These are phyloP conservation scores for Drosophila asahinai DNA, from an alignment of 1,140 invertebrate genomes.

Conservation along the genomic window DNA sequence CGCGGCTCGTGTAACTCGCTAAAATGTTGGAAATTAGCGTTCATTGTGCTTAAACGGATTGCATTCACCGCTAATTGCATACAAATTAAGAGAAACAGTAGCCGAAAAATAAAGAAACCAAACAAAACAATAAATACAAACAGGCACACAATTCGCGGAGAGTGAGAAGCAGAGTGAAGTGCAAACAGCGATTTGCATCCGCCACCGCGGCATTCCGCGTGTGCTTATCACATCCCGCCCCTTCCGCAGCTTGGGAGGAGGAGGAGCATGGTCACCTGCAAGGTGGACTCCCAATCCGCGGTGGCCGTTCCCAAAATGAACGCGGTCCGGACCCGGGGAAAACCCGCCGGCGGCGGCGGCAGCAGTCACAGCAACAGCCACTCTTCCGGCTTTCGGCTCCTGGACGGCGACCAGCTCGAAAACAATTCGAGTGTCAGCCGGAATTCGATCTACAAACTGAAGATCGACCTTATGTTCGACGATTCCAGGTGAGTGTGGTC, in stretches of 20 bases:
- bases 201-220: slow-evolving; percentile 34
- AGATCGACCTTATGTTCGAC: slow-evolving; percentile 94
- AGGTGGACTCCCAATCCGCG: slow-evolving; percentile 69
- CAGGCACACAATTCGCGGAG: slow-evolving; percentile 12
- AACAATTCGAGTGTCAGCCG: slow-evolving; percentile 87
- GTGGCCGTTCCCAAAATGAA: slow-evolving; percentile 81
- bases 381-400: slow-evolving; percentile 85
- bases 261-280: slow-evolving; percentile 83
- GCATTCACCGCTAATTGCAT: slow-evolving; percentile 76
- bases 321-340: slow-evolving; percentile 58
- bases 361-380: slow-evolving; percentile 60
- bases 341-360: slow-evolving; percentile 62
- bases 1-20: slow-evolving; percentile 55
- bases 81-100: slow-evolving; percentile 58
- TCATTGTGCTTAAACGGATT: slow-evolving; percentile 79
- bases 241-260: background rate
- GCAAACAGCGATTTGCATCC: slow-evolving; percentile 39
- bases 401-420: slow-evolving; percentile 85
- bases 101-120: slow-evolving; percentile 24
- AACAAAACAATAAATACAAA: slow-evolving; percentile 1
- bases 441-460: slow-evolving; percentile 90
- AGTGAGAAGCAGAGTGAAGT: slow-evolving; percentile 27
- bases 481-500: slow-evolving; percentile 86
- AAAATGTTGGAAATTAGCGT: slow-evolving; percentile 75
- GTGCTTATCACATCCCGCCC: slow-evolving; percentile 27